These are phyloP conservation scores for Plagiodera versicolora DNA, from an alignment of 2,888 invertebrate species.

Conservation along the genomic window DNA sequence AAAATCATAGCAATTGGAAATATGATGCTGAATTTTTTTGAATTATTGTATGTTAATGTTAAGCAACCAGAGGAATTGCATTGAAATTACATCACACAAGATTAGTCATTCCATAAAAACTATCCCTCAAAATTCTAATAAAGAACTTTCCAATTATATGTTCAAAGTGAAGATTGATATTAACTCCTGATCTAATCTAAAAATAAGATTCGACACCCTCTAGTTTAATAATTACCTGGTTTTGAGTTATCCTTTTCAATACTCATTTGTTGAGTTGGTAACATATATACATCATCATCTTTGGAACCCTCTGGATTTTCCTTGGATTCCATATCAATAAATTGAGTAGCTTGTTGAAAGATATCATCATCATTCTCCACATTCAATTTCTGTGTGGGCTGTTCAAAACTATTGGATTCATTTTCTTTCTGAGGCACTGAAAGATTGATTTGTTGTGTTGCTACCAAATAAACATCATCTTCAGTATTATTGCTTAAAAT, in stretches of 20 bases:
- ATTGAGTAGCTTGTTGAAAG: constrained; percentile 21
- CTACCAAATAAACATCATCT: constrained; percentile 21
- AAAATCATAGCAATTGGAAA: too few species aligned
- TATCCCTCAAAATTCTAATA: too few species aligned
- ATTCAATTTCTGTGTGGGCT: constrained; percentile 27
- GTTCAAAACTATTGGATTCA: constrained; percentile 21
- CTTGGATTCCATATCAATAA: constrained; percentile 2
- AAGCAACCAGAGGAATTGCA: too few species aligned
- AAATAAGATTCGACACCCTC: too few species aligned
- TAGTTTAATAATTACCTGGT: background rate
- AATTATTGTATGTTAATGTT: too few species aligned
- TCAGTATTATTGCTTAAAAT: constrained; percentile 18
- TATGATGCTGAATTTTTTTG: too few species aligned
- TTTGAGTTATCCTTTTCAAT: background rate
- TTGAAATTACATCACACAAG: too few species aligned
- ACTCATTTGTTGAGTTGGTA: constrained; percentile 12
- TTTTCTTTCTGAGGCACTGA: background rate
- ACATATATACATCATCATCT: constrained; percentile 25
- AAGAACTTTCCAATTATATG: too few species aligned
- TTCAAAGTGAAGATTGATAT: too few species aligned
- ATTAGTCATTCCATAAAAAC: too few species aligned
- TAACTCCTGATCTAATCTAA: too few species aligned
- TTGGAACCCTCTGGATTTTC: background rate
- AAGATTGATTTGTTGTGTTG: constrained; percentile 24
- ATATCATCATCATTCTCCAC: constrained; percentile 13